These are phyloP conservation scores for Acanthornis magna DNA, from an alignment of 2,797 vertebrate species.

Conservation along the genomic window DNA sequence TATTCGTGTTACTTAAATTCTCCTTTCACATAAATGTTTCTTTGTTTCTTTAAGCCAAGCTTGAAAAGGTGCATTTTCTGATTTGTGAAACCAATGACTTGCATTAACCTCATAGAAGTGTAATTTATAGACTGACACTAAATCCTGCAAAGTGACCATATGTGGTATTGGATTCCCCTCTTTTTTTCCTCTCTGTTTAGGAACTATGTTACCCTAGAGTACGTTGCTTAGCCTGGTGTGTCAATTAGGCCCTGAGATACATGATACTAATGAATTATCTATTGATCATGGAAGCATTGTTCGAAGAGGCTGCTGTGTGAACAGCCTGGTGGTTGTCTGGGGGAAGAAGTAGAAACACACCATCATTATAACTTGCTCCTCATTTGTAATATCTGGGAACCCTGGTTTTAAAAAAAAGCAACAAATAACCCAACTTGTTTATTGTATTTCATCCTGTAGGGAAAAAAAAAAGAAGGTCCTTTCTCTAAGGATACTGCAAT, in stretches of 20 bases:
- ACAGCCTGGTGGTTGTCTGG: background rate
- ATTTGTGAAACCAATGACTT: background rate
- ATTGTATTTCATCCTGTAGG: background rate
- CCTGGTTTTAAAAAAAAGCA: background rate
- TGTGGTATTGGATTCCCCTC: background rate
- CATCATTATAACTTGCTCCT: background rate
- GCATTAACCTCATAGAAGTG: background rate
- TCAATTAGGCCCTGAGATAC: background rate
- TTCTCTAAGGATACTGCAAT: background rate
- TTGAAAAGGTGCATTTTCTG: background rate
- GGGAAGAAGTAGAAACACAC: background rate
- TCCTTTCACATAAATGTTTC: background rate
- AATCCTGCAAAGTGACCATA: background rate
- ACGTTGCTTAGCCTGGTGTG: background rate
- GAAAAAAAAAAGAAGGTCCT: background rate
- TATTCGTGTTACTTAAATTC: background rate
- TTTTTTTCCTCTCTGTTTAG: background rate
- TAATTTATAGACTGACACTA: background rate
- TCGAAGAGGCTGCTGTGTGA: background rate
- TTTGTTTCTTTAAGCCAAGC: background rate
- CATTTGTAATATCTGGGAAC: background rate
- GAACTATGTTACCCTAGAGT: background rate
- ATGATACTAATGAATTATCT: slow-evolving; percentile 13
- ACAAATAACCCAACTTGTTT: background rate
- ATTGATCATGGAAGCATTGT: background rate